Evolutionary conservation across 2,797 vertebrate genomes (phyloP).

Genomic region (Tapirus indicus): DNA sequence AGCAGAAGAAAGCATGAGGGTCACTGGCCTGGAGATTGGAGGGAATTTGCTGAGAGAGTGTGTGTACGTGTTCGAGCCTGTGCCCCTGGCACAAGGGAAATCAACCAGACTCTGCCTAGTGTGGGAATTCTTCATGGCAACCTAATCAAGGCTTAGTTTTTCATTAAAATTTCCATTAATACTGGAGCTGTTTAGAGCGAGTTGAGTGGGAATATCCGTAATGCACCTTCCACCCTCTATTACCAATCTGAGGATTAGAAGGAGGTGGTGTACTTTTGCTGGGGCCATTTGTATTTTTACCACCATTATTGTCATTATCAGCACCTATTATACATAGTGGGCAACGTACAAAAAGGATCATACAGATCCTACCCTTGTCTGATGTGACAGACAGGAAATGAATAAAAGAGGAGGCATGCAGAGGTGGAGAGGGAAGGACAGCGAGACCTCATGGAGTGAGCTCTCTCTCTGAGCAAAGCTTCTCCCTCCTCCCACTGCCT

Average conservation of each 20-base stretch:
- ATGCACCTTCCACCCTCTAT: not conserved
- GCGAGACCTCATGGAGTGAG: not conserved
- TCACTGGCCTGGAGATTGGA: not conserved
- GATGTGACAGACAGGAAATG: not conserved
- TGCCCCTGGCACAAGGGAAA: constrained; percentile 72
- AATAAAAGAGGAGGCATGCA: not conserved
- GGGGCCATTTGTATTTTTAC: not conserved
- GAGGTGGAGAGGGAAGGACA: not conserved
- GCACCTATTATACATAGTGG: not conserved
- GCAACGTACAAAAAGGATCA: not conserved
- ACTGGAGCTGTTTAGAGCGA: constrained; percentile 88
- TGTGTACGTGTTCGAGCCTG: not conserved
- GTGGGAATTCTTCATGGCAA: constrained; percentile 76
- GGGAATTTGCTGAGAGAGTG: constrained; percentile 2
- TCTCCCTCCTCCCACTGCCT: fast-evolving
- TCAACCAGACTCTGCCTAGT: constrained; percentile 55
- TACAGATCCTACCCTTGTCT: not conserved
- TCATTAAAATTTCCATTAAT: constrained; percentile 90
- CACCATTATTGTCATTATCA: not conserved
- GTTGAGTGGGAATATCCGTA: constrained; percentile 42
- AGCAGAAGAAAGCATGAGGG: not conserved
- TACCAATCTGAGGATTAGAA: not conserved
- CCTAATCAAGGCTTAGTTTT: constrained; percentile 89
- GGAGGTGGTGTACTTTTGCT: not conserved
- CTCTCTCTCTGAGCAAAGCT: not conserved